These are phyloP conservation scores for Drosophila prolongata DNA, from an alignment of 2,888 invertebrate species.

Conservation along the genomic window DNA sequence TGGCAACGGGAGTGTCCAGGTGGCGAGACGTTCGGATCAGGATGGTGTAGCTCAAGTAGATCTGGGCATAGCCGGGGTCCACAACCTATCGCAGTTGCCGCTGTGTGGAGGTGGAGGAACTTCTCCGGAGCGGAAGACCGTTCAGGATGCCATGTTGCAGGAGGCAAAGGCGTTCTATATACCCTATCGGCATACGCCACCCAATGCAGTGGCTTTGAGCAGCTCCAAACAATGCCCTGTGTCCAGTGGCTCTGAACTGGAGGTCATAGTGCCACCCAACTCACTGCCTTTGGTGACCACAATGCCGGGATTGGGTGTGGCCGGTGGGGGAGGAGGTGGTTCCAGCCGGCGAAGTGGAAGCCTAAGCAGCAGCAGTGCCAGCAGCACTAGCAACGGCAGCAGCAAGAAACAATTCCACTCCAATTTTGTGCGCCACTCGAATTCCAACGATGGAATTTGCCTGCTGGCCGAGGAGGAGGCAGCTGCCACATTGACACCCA, in stretches of 20 bases:
- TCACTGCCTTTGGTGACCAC: constrained; percentile 68
- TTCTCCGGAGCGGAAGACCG: constrained; percentile 69
- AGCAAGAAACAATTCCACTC: constrained; percentile 80
- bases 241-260: constrained; percentile 66
- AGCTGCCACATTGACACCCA: constrained; percentile 80
- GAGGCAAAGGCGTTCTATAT: constrained; percentile 79
- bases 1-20: constrained; percentile 71
- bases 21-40: constrained; percentile 50
- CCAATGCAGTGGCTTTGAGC: constrained; percentile 64
- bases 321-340: constrained; percentile 37
- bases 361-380: constrained; percentile 75
- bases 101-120: constrained; percentile 59
- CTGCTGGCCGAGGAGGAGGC: constrained; percentile 81
- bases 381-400: constrained; percentile 69
- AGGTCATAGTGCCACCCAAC: constrained; percentile 69
- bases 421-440: constrained; percentile 80
- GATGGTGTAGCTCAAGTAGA: constrained; percentile 44
- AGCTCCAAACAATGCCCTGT: constrained; percentile 76
- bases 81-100: constrained; percentile 78
- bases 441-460: constrained; percentile 81
- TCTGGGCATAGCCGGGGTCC: constrained; percentile 69
- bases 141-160: constrained; percentile 59
- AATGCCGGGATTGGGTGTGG: constrained; percentile 54
- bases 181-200: constrained; percentile 76
- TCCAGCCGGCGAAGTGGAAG: constrained; percentile 75